These are phyloP conservation scores for Misgurnus mizolepis DNA, from an alignment of 2,113 vertebrate species.

Conservation along the genomic window DNA sequence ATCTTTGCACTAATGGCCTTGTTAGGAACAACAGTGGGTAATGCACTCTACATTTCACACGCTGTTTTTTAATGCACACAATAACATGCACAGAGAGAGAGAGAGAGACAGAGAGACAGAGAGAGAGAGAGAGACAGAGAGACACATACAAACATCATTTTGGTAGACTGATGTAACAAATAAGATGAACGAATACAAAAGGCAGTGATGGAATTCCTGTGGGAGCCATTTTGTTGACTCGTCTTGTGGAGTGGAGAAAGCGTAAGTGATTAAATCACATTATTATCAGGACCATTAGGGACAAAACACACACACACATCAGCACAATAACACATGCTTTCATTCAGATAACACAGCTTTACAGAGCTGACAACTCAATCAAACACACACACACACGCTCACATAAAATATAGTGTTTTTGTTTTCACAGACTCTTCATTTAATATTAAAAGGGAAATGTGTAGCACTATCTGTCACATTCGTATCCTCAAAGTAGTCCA, in stretches of 20 bases:
- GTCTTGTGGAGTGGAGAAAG: constrained; percentile 42
- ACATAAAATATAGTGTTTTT: too few species aligned
- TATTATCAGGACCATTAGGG: constrained; percentile 41
- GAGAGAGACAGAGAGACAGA: too few species aligned
- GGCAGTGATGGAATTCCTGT: constrained; percentile 9
- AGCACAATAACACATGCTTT: constrained; percentile 25
- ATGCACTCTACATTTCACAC: constrained; percentile 21
- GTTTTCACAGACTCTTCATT: too few species aligned
- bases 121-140: constrained; percentile 3
- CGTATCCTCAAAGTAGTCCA: too few species aligned
- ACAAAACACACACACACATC: constrained; percentile 42
- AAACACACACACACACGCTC: constrained; percentile 4
- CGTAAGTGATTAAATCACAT: constrained; percentile 42
- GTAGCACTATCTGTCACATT: too few species aligned
- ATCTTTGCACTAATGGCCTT: constrained; percentile 43
- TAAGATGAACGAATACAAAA: constrained; percentile 13
- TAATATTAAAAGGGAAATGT: too few species aligned
- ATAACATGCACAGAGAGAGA: too few species aligned
- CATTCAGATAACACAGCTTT: constrained; percentile 28
- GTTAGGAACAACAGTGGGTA: constrained; percentile 37
- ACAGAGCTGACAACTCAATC: constrained; percentile 19
- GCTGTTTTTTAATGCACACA: background rate
- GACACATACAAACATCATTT: background rate
- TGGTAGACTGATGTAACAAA: constrained; percentile 4
- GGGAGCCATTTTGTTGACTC: constrained; percentile 47